phyloP scores from a whole-genome alignment of 2,888 invertebrate genomes.

The Noctuana brunneofusca region DNA sequence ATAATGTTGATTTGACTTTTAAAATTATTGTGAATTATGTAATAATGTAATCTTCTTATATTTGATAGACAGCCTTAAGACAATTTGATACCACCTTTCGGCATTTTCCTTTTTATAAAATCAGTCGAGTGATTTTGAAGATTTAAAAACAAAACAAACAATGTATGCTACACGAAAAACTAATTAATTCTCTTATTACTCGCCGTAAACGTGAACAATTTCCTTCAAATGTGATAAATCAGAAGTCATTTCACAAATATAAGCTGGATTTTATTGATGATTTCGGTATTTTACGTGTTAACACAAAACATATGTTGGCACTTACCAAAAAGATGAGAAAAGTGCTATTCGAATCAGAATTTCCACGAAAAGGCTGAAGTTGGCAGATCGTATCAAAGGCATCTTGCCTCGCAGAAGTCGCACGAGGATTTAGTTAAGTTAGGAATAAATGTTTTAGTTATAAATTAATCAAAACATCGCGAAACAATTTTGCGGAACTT shows the following conservation, averaged over 20 bases:
- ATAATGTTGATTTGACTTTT: too few species aligned
- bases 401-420: slow-evolving; percentile 49
- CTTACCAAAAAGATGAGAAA: slow-evolving; percentile 82
- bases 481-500: background rate
- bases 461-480: slow-evolving; percentile 33
- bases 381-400: slow-evolving; percentile 74
- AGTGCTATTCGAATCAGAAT: slow-evolving; percentile 75
- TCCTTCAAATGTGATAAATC: background rate
- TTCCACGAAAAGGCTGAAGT: slow-evolving; percentile 75
- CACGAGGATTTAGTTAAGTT: slow-evolving; percentile 19
- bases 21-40: too few species aligned
- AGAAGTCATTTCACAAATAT: background rate
- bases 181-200: background rate
- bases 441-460: slow-evolving; percentile 1
- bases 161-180: background rate
- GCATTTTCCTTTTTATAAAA: too few species aligned
- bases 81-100: too few species aligned
- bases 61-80: too few species aligned
- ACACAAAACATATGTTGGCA: slow-evolving; percentile 50
- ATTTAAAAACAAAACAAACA: too few species aligned
- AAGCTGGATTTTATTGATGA: slow-evolving; percentile 17
- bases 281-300: slow-evolving; percentile 11
- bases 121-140: too few species aligned
- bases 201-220: too few species aligned
- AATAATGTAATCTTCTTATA: too few species aligned